phyloP scores from a whole-genome alignment of 2,797 vertebrate species.

The Tympanoctomys barrerae region DNA sequence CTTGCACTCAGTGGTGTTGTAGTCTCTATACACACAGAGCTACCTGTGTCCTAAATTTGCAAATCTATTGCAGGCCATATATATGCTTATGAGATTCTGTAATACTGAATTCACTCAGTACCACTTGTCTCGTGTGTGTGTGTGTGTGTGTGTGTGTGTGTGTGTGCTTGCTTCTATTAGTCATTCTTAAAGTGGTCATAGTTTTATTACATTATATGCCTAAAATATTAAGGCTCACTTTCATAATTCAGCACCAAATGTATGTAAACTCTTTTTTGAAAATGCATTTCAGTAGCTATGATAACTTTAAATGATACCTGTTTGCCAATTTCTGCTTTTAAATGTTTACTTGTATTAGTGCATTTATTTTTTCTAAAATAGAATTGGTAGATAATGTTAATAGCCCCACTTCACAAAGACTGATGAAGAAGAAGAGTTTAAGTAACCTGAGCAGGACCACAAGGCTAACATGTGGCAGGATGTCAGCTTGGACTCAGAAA shows the following conservation, averaged over 20 bases:
- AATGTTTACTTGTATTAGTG: constrained; percentile 29
- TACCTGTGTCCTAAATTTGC: background rate
- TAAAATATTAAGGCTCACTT: constrained; percentile 24
- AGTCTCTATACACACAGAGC: background rate
- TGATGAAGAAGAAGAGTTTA: background rate
- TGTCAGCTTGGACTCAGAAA: background rate
- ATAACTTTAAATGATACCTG: constrained; percentile 9
- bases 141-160: background rate
- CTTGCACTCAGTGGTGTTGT: background rate
- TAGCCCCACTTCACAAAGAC: background rate
- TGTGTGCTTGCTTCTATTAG: background rate
- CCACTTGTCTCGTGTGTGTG: background rate
- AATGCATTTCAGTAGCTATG: background rate
- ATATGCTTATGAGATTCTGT: background rate
- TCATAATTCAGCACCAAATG: constrained; percentile 41
- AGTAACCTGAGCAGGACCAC: background rate
- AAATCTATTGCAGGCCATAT: background rate
- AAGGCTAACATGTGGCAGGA: background rate
- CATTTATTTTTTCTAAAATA: background rate
- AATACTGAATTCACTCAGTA: background rate
- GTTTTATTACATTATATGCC: background rate
- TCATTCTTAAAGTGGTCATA: constrained; percentile 10
- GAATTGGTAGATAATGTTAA: background rate
- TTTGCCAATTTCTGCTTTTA: background rate
- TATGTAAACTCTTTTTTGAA: constrained; percentile 35